Evolutionary conservation across 2,888 invertebrate genomes (phyloP).

Genomic region (Eueremaeus valkanovi): DNA sequence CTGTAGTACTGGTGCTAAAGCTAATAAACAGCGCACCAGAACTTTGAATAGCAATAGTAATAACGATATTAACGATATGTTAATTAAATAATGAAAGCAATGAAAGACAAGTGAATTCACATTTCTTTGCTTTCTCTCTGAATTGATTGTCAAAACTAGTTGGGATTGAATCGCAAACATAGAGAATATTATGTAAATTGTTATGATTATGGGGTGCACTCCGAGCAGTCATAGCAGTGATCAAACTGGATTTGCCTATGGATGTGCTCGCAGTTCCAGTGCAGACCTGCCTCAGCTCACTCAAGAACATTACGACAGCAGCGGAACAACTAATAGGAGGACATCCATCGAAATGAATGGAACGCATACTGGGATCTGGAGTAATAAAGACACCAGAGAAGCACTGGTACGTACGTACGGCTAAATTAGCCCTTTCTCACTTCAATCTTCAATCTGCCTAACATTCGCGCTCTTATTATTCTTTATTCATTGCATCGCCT

Average conservation of each 20-base stretch:
- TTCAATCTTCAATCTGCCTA: background rate
- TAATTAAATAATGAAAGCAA: background rate
- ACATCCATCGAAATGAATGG: slow-evolving; percentile 18
- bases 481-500: background rate
- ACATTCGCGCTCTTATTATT: background rate
- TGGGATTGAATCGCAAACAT: background rate
- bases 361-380: background rate
- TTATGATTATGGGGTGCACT: slow-evolving; percentile 51
- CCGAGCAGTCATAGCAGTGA: slow-evolving; percentile 51
- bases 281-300: background rate
- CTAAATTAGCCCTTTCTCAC: background rate
- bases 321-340: background rate
- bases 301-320: background rate
- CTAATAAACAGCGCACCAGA: background rate
- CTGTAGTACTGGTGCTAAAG: background rate
- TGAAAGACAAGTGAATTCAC: background rate
- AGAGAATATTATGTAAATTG: slow-evolving; percentile 16
- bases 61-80: background rate
- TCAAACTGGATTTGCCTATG: slow-evolving; percentile 22
- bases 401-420: too few relatives aligned
- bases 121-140: background rate
- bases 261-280: background rate
- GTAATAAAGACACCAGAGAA: slow-evolving; percentile 11
- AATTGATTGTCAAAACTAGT: background rate
- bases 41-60: background rate